These are phyloP conservation scores for Syritta pipiens DNA, from an alignment of 2,888 invertebrate species.

Conservation along the genomic window DNA sequence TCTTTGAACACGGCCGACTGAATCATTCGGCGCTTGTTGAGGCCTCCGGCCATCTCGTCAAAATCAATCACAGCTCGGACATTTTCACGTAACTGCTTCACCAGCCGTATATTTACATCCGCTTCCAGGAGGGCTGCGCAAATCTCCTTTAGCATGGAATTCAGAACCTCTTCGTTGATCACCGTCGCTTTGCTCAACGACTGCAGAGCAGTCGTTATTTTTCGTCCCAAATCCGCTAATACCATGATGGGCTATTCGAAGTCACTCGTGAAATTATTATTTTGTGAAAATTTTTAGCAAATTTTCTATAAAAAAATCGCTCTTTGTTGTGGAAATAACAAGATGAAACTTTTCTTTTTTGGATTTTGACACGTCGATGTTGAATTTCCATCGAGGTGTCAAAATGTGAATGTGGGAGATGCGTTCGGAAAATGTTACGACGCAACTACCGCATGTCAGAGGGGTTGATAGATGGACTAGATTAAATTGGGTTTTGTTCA, in stretches of 20 bases:
- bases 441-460: slow-evolving; percentile 17
- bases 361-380: slow-evolving; percentile 72
- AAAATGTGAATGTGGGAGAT: slow-evolving; percentile 16
- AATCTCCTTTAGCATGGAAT: slow-evolving; percentile 99
- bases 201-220: slow-evolving; percentile 98
- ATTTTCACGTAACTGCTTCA: slow-evolving; percentile 98
- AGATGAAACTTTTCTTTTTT: slow-evolving; percentile 44
- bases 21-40: slow-evolving; percentile 98
- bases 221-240: slow-evolving; percentile 99
- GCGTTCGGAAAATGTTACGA: slow-evolving; percentile 34
- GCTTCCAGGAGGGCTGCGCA: slow-evolving; percentile 98
- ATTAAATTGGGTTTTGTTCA: neutral
- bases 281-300: slow-evolving; percentile 1
- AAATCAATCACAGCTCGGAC: slow-evolving; percentile 98
- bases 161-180: slow-evolving; percentile 98
- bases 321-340: slow-evolving; percentile 33
- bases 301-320: slow-evolving; percentile 14
- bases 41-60: slow-evolving; percentile 99
- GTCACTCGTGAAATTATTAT: slow-evolving; percentile 11
- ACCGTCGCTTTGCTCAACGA: slow-evolving; percentile 98
- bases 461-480: too few species aligned
- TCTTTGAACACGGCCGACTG: slow-evolving; percentile 99
- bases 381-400: slow-evolving; percentile 51
- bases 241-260: slow-evolving; percentile 88
- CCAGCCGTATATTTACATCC: slow-evolving; percentile 96